Evolutionary conservation across 2,888 invertebrate species (phyloP).

Genomic region (Lasioglossum oenotherae): DNA sequence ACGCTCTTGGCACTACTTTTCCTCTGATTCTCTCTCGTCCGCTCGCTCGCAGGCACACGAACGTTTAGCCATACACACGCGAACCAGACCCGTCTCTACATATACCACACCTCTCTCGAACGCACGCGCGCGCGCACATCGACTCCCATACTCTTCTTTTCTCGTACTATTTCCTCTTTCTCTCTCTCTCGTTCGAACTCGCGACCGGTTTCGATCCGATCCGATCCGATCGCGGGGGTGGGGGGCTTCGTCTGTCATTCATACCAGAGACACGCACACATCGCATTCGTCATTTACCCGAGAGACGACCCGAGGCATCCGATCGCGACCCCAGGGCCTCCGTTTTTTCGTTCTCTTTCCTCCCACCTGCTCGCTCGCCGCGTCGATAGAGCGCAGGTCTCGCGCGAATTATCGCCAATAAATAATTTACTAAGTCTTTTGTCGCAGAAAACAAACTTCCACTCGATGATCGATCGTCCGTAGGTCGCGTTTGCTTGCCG

Average conservation of each 20-base stretch:
- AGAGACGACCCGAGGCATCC: conserved; percentile 11
- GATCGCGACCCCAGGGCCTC: not conserved
- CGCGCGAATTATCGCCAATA: conserved; percentile 78
- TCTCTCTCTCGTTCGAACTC: not conserved
- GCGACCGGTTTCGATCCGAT: not conserved
- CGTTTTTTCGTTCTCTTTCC: not conserved
- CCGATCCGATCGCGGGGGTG: not conserved
- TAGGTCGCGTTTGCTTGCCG: not conserved
- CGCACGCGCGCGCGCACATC: not conserved
- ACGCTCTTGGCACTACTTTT: conserved; percentile 80
- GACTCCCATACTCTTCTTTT: not conserved
- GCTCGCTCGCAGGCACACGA: conserved; percentile 40
- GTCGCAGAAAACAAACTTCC: conserved; percentile 78
- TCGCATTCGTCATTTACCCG: conserved; percentile 44
- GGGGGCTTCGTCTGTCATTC: conserved; percentile 10
- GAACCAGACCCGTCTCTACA: not conserved
- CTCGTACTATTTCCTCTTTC: not conserved
- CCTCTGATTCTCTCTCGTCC: conserved; percentile 58
- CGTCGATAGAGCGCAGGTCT: conserved; percentile 69
- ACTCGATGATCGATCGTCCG: conserved; percentile 36
- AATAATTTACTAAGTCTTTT: conserved; percentile 83
- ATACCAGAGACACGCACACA: conserved; percentile 40
- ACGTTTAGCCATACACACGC: conserved; percentile 22
- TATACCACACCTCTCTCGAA: not conserved
- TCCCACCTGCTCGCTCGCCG: conserved; percentile 10